phyloP scores from a whole-genome alignment of 2,797 vertebrate species.

The Phoebastria nigripes region DNA sequence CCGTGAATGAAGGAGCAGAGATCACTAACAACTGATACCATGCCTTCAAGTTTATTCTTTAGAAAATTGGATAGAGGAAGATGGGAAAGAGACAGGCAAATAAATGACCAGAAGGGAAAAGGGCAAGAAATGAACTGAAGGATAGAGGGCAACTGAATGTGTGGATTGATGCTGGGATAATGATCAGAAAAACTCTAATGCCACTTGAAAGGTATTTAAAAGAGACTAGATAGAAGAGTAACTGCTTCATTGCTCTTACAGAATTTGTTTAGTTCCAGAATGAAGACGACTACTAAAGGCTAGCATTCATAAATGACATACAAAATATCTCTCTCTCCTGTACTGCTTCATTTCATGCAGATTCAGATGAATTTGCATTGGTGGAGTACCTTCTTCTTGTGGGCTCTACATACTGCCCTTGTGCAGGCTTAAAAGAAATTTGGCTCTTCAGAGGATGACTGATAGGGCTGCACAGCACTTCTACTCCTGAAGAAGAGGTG shows the following conservation, averaged over 20 bases:
- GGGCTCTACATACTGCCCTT: background rate
- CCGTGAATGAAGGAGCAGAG: background rate
- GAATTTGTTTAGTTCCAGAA: background rate
- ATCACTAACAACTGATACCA: background rate
- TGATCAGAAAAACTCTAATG: background rate
- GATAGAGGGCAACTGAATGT: background rate
- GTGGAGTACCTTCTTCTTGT: background rate
- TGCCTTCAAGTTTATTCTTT: background rate
- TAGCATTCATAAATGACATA: background rate
- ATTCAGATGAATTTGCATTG: background rate
- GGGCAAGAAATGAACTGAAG: background rate
- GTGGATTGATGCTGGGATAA: background rate
- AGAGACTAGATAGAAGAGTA: background rate
- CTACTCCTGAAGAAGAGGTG: background rate
- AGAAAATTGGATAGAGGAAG: background rate
- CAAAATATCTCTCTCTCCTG: background rate
- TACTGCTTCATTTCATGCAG: background rate
- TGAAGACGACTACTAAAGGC: background rate
- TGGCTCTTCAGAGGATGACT: background rate
- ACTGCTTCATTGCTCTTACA: background rate
- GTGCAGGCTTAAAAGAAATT: background rate
- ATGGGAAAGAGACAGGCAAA: background rate
- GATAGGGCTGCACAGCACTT: background rate
- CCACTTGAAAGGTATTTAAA: background rate
- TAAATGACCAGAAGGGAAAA: background rate